Evolutionary conservation across 2,113 vertebrate genomes (phyloP), one percentile per base, ranked within the genome.

Genomic region (Dicerorhinus sumatrensis): DNA sequence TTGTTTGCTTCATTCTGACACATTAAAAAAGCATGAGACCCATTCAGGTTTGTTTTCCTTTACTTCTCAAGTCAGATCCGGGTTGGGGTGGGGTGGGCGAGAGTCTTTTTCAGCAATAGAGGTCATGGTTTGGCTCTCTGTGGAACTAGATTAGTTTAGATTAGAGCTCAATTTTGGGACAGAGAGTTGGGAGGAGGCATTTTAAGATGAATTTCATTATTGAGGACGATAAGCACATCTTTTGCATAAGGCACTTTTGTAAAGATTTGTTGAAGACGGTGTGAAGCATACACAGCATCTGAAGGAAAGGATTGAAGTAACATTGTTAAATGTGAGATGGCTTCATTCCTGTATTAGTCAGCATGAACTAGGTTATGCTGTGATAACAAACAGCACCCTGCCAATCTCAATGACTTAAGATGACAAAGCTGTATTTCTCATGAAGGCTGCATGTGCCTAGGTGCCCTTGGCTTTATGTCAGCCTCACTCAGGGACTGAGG

Each of bases 1-100:
- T 94, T 95, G 70, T 90, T 97, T 98, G 97, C 94, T 67, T 92
- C 36, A 82, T 86, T 95, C 86, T 72, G 97, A 86, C 80, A 92
- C 90, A 46, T 90, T 62, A 70, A 92, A 91, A 92, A 97, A n/a
- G 51, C 96, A 72, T 3, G 76, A 81, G 84, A 18, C 6, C 27
- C 54, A 20, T 86, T 31, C 90, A 51, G 21, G 51, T 46, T 80
- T 86, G 73, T 56, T 91, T 97, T 75, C 60, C 39, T 90, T 72
- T 6, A 6, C 70, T 62, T 84, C 20, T 46, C n/a, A n/a, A 60
- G 29, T 63, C 33, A 36, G 27, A 36, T 33, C 13, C 54, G 21
- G 65, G 65, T 67, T 48, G 11, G 62, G 70, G 18, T 0, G 8
- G 31, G 13, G 63, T 12, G 18, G 36, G 36, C 14, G 13, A 54